Conservation (phyloP, 2,113 vertebrate genomes). For the Tetraodon nigroviridis region DNA sequence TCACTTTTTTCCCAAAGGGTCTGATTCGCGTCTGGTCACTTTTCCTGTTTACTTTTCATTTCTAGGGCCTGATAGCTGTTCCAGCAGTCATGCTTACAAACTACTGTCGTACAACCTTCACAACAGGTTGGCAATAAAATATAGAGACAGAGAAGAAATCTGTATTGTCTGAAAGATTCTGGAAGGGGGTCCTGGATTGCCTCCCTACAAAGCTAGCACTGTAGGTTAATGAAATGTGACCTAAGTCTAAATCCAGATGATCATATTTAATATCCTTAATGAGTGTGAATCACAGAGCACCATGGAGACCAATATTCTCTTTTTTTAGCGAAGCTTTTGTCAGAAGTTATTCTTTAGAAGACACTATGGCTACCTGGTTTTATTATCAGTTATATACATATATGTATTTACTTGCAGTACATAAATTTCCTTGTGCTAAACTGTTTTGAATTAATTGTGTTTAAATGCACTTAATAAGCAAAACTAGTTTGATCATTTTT, state of each 20-base stretch:
- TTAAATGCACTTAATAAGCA: too few relatives aligned
- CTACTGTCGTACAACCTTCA: slow-evolving; percentile 20
- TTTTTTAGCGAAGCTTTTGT: too few relatives aligned
- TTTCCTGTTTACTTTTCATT: slow-evolving; percentile 26
- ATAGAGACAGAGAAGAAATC: neutral
- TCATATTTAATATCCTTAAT: neutral
- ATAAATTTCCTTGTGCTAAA: too few relatives aligned
- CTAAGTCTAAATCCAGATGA: neutral
- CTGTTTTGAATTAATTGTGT: too few relatives aligned
- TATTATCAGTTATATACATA: neutral
- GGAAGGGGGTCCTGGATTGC: neutral
- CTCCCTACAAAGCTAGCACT: neutral
- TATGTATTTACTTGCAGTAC: too few relatives aligned
- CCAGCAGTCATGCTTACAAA: slow-evolving; percentile 17
- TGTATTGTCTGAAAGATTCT: neutral
- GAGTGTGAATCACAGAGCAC: neutral
- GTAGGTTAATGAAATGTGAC: neutral
- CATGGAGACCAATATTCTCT: neutral
- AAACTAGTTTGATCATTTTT: too few relatives aligned
- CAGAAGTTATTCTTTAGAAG: too few relatives aligned
- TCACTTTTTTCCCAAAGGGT: slow-evolving; percentile 36
- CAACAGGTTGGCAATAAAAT: slow-evolving; percentile 2
- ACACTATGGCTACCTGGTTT: neutral
- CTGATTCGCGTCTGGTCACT: slow-evolving; percentile 28
- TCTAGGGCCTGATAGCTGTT: neutral